Evolutionary conservation across 1,140 invertebrate genomes (phyloP).

Genomic region (Drosophila nebulosa): DNA sequence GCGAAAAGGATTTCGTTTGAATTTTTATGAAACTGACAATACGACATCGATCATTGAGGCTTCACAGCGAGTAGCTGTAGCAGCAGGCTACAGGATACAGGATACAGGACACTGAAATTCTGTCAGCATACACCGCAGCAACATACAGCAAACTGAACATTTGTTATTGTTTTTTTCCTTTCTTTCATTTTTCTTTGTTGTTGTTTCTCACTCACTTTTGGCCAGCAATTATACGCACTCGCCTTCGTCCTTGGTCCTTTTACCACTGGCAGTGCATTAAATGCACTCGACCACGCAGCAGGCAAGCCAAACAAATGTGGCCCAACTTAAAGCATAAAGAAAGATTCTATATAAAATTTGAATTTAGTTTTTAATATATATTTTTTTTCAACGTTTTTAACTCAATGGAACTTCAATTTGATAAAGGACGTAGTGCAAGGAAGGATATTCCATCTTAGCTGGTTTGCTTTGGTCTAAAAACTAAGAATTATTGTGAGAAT

Average conservation of each 20-base stretch:
- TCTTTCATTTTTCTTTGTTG: conserved; percentile 1
- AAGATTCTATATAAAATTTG: too few relatives aligned
- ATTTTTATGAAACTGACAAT: conserved; percentile 79
- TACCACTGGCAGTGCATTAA: conserved; percentile 45
- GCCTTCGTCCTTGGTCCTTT: conserved; percentile 30
- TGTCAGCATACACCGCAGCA: conserved; percentile 76
- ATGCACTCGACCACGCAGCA: conserved; percentile 11
- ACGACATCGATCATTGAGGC: conserved; percentile 77
- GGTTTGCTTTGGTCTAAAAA: too few relatives aligned
- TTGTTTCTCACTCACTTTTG: conserved; percentile 51
- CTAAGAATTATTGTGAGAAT: too few relatives aligned
- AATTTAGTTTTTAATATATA: too few relatives aligned
- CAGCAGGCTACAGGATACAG: conserved; percentile 2
- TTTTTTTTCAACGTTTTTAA: too few relatives aligned
- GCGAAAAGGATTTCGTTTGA: conserved; percentile 34
- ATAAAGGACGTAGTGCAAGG: too few relatives aligned
- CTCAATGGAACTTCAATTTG: too few relatives aligned
- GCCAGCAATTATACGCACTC: conserved; percentile 76
- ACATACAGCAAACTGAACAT: conserved; percentile 40
- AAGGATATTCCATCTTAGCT: too few relatives aligned
- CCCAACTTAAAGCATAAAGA: neutral
- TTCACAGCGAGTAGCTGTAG: conserved; percentile 49
- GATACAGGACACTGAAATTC: conserved; percentile 32
- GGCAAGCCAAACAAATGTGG: conserved; percentile 17
- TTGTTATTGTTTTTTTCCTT: conserved; percentile 58